phyloP scores from a whole-genome alignment of 2,888 invertebrate genomes.

The Polydrusus pterygomalis region DNA sequence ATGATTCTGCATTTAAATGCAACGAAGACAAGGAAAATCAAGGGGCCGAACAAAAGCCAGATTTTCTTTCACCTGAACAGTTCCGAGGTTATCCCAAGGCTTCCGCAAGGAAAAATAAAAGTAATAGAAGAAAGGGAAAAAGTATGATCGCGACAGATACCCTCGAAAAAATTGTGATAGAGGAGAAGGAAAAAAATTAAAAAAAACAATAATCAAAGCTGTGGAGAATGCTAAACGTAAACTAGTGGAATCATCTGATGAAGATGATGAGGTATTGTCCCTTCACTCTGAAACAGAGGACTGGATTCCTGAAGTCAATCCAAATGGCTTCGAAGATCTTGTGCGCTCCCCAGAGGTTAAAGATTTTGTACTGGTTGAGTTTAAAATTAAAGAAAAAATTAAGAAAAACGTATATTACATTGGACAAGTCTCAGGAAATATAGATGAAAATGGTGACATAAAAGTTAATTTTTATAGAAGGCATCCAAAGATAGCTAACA shows the following conservation, averaged over 20 bases:
- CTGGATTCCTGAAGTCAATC: background rate
- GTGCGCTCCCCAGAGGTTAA: background rate
- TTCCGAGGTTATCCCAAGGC: constrained; percentile 46
- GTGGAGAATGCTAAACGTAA: constrained; percentile 1
- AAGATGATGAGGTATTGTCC: constrained; percentile 2
- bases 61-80: constrained; percentile 39
- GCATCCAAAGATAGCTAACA: background rate
- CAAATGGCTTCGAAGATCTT: background rate
- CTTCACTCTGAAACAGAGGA: background rate
- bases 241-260: constrained; percentile 2
- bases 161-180: constrained; percentile 42
- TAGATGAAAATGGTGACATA: background rate
- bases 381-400: background rate
- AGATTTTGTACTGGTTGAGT: background rate
- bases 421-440: background rate
- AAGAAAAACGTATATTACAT: background rate
- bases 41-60: too few relatives aligned
- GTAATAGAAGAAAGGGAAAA: constrained; percentile 41
- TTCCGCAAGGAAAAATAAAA: constrained; percentile 37
- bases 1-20: too few relatives aligned
- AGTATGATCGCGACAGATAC: constrained; percentile 51
- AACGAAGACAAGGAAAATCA: background rate
- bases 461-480: background rate
- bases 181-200: constrained; percentile 21
- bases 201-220: background rate